A percentile compares a stretch with the other conserved stretches of the same genome.
phyloP scores from a whole-genome alignment of 2,888 invertebrate genomes.

The Vandiemenella viatica region DNA sequence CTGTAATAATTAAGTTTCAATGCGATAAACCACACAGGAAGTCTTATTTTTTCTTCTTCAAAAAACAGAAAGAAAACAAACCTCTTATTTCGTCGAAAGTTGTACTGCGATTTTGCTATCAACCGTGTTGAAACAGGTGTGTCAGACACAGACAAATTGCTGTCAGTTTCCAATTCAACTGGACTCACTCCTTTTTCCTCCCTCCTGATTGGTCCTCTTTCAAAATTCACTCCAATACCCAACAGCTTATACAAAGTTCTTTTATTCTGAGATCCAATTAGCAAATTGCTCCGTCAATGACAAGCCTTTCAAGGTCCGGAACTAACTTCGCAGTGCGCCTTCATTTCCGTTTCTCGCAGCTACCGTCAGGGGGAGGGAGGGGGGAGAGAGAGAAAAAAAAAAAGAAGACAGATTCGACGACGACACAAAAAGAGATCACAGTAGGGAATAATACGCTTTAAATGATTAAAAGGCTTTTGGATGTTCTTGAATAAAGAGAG shows the following conservation, averaged over 20 bases:
- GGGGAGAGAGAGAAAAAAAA: not conserved
- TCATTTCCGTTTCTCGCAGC: slow-evolving; percentile 9
- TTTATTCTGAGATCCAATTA: slow-evolving; percentile 7
- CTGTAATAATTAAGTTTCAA: too few relatives aligned
- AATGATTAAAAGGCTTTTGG: slow-evolving; percentile 11
- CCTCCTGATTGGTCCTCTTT: too few relatives aligned
- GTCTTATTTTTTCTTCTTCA: too few relatives aligned
- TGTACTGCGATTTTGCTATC: too few relatives aligned
- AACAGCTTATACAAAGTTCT: not conserved
- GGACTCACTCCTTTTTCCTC: too few relatives aligned
- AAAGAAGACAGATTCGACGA: not conserved
- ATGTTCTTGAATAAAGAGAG: slow-evolving; percentile 4
- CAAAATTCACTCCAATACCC: too few relatives aligned
- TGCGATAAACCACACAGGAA: too few relatives aligned
- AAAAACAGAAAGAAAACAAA: too few relatives aligned
- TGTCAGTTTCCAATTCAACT: too few relatives aligned
- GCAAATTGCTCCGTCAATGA: slow-evolving; percentile 8
- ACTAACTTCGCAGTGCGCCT: slow-evolving; percentile 4
- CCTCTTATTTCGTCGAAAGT: too few relatives aligned
- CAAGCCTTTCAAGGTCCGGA: slow-evolving; percentile 4
- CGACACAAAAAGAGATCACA: not conserved
- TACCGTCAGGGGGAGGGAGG: not conserved
- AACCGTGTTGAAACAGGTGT: too few relatives aligned
- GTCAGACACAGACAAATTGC: too few relatives aligned
- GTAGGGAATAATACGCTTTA: slow-evolving; percentile 9